Conservation (phyloP, 2,113 vertebrate species). For the Erinaceus europaeus region DNA sequence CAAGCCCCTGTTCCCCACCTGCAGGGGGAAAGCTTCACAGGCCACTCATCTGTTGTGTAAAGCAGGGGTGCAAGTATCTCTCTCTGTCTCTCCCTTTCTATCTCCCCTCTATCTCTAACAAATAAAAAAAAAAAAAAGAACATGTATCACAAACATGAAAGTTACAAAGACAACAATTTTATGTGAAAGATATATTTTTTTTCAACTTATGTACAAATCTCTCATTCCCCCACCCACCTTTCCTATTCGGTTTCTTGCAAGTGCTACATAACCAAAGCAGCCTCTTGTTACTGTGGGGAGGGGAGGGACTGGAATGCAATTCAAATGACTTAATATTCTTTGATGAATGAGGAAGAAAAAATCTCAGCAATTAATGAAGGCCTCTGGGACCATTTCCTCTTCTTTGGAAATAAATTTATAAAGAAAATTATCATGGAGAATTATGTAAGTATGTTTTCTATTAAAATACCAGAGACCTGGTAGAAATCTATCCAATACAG, state of each 20-base stretch:
- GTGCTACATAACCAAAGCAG: background rate
- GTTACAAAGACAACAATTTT: background rate
- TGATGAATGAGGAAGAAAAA: conserved; percentile 26
- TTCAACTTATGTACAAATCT: background rate
- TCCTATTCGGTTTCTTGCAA: background rate
- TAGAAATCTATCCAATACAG: background rate
- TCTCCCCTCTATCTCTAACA: too few species aligned
- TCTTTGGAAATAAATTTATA: conserved; percentile 40
- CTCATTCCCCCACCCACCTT: background rate
- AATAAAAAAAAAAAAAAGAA: too few species aligned
- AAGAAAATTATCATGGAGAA: background rate
- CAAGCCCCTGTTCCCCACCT: too few species aligned
- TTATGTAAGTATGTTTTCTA: background rate
- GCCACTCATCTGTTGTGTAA: too few species aligned
- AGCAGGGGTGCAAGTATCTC: too few species aligned
- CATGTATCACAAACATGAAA: background rate
- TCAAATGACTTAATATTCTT: background rate
- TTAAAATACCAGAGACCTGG: background rate
- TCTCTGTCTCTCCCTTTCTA: too few species aligned
- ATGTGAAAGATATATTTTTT: background rate
- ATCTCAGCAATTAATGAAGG: conserved; percentile 23
- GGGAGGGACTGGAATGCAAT: background rate
- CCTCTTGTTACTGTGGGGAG: background rate
- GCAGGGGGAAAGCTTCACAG: too few species aligned
- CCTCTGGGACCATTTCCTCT: background rate